phyloP scores from a whole-genome alignment of 2,888 invertebrate genomes.

The Drosophila monieri region DNA sequence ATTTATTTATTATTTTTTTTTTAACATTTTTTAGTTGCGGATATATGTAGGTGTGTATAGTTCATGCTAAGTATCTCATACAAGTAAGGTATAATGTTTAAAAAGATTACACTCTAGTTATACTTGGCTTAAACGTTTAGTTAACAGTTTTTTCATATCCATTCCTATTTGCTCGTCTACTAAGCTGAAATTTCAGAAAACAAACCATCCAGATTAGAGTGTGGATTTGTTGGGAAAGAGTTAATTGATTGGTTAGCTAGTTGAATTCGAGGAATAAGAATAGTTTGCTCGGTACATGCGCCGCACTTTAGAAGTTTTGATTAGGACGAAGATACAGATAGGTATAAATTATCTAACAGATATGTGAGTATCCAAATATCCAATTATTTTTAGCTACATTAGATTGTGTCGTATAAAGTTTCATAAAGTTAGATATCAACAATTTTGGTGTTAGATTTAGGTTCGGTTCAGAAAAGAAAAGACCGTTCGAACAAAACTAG shows the following conservation, averaged over 20 bases:
- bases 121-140: constrained; percentile 41
- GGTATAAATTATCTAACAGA: constrained; percentile 65
- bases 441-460: constrained; percentile 55
- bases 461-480: constrained; percentile 49
- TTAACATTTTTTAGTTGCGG: constrained; percentile 35
- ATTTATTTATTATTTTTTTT: constrained; percentile 17
- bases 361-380: constrained; percentile 75
- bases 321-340: constrained; percentile 32
- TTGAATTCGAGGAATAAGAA: constrained; percentile 27
- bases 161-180: constrained; percentile 28
- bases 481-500: constrained; percentile 59
- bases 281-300: constrained; percentile 20
- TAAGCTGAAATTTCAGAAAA: constrained; percentile 38
- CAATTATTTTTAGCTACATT: constrained; percentile 44
- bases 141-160: constrained; percentile 41
- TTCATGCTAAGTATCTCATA: constrained; percentile 43
- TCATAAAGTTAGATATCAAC: constrained; percentile 61
- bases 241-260: constrained; percentile 20
- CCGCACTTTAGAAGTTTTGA: constrained; percentile 52
- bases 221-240: constrained; percentile 21
- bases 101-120: constrained; percentile 58
- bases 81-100: constrained; percentile 47
- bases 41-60: constrained; percentile 29
- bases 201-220: constrained; percentile 15
- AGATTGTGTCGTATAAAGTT: constrained; percentile 56